phyloP scores from a whole-genome alignment of 2,888 invertebrate species.

The Aspidapion aeneum region DNA sequence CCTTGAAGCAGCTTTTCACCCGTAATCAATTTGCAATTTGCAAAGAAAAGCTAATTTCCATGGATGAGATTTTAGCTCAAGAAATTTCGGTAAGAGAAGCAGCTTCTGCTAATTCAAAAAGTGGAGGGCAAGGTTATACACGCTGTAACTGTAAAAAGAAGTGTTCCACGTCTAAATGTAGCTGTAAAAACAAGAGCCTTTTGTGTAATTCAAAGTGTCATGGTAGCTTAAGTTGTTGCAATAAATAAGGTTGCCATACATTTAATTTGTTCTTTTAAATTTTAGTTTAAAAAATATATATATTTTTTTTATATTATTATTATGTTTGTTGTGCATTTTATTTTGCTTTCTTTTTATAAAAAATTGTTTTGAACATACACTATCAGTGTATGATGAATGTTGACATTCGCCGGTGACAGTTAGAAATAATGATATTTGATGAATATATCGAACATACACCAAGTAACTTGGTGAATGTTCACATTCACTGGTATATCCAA shows the following conservation, averaged over 20 bases:
- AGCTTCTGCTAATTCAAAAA: conserved; percentile 23
- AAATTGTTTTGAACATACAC: conserved; percentile 9
- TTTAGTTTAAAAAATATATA: conserved; percentile 7
- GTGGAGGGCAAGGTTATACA: conserved; percentile 27
- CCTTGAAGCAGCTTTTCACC: neutral
- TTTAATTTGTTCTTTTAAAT: conserved; percentile 14
- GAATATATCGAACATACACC: conserved; percentile 11
- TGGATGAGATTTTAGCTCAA: neutral
- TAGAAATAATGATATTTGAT: conserved; percentile 9
- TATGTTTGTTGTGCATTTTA: conserved; percentile 3
- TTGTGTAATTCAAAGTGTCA: conserved; percentile 30
- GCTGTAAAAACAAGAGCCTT: too few species aligned
- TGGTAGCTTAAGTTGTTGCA: conserved; percentile 21
- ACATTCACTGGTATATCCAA: neutral
- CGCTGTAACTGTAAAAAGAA: conserved; percentile 23
- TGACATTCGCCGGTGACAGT: conserved; percentile 12
- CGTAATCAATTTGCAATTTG: conserved; percentile 13
- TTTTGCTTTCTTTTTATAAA: conserved; percentile 3
- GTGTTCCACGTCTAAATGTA: too few species aligned
- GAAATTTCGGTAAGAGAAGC: conserved; percentile 3
- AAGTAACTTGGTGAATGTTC: neutral
- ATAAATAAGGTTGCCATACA: conserved; percentile 14
- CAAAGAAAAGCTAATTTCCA: conserved; percentile 1
- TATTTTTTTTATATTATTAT: neutral
- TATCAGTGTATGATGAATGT: conserved; percentile 8